Evolutionary conservation across 2,113 vertebrate species (phyloP).

Genomic region (Equus quagga): DNA sequence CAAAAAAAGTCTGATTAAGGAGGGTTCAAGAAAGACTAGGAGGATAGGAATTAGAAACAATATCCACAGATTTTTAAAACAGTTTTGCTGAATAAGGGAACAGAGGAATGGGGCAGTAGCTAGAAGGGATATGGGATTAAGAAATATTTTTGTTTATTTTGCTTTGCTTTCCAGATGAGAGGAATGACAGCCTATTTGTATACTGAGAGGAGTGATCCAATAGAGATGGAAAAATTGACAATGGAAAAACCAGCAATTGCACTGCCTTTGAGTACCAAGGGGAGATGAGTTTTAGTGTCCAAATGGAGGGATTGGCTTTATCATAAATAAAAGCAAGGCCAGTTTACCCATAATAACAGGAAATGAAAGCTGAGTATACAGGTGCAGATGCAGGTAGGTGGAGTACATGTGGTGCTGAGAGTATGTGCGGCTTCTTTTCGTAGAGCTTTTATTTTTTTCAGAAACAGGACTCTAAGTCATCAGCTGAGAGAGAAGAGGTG

Average conservation of each 20-base stretch:
- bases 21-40: background rate
- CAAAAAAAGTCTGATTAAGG: background rate
- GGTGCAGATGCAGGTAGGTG: background rate
- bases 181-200: background rate
- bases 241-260: background rate
- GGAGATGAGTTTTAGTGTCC: background rate
- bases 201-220: background rate
- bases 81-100: background rate
- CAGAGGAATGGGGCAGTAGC: background rate
- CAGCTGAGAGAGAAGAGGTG: background rate
- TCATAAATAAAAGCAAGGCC: background rate
- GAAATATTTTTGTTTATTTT: background rate
- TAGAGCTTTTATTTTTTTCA: background rate
- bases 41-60: background rate
- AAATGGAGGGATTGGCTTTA: background rate
- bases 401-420: background rate
- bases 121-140: background rate
- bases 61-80: background rate
- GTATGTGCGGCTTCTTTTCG: background rate
- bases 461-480: background rate
- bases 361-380: background rate
- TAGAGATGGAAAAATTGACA: background rate
- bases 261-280: background rate
- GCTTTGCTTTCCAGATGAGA: background rate
- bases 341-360: background rate